Evolutionary conservation across 2,113 vertebrate genomes (phyloP), one percentile per base, ranked within the genome.

Genomic region (Phalacrocorax brasilianus): DNA sequence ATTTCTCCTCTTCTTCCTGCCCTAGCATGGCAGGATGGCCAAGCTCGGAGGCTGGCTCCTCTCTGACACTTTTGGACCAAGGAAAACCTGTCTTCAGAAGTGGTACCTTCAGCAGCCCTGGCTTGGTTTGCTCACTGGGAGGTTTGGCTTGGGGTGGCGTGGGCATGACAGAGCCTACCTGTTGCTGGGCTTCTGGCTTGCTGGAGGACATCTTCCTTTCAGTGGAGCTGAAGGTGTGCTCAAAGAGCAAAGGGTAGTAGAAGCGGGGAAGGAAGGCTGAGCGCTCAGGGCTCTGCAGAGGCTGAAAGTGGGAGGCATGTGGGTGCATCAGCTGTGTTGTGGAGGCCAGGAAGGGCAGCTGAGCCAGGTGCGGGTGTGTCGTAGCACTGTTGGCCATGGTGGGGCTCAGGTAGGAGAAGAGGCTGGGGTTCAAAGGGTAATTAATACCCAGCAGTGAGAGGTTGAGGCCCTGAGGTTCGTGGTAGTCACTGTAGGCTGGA

Each of bases 351-450:
- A 99, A 99, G 49, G 99, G 99, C 70, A 99, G 96, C 95, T 99
- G 98, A 88, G 98, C 81, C 40, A 99, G 78, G 86, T 98, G 99
- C 0, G 98, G 95, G 21, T 98, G 98, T 70, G 98, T 42, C 0
- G 98, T 70, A 1, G 98, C 66, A 1, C 98, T 97, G 11, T 97
- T 89, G 45, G 98, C 95, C 75, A 99, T 93, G 4, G 98, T 97
- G 44, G 99, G 99, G 84, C 98, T 98, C 93, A 99, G 93, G 95
- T 99, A 99, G 83, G 99, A 99, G 95, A 99, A 99, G 28, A 99
- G 98, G 24, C 98, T 97, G 5, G 99, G 98, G 93, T 98, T 98
- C 38, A 99, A 94, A 0, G 99, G 99, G 75, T 99, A 99, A 92
- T 99, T 99, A 59, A 99, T 98, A 7, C 99, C 99, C 22, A 99